These are phyloP conservation scores for Zaprionus africanus DNA, from an alignment of 1,140 invertebrate genomes.

Conservation along the genomic window DNA sequence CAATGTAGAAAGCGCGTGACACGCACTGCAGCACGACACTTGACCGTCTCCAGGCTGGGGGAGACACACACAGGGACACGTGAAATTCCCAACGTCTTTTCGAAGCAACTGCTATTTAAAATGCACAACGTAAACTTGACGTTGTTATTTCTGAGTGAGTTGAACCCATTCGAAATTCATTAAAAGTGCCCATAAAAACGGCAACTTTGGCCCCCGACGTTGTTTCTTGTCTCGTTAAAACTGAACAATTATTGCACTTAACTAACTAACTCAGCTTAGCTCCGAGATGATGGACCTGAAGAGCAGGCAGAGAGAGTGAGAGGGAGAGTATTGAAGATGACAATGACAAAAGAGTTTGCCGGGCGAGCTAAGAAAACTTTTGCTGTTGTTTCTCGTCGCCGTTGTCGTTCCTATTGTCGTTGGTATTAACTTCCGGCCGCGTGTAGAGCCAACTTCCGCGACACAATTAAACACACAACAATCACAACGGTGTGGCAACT, in stretches of 20 bases:
- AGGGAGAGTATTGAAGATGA: constrained; percentile 4
- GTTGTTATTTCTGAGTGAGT: constrained; percentile 34
- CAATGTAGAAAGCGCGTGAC: background rate
- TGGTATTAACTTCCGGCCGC: constrained; percentile 61
- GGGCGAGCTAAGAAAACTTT: constrained; percentile 64
- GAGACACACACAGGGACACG: background rate
- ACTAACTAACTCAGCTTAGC: constrained; percentile 45
- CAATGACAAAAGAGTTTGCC: constrained; percentile 59
- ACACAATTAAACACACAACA: constrained; percentile 71
- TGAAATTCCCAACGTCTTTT: constrained; percentile 8
- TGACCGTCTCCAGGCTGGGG: background rate
- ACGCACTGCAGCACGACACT: background rate
- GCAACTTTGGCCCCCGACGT: constrained; percentile 59
- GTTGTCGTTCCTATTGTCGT: constrained; percentile 11
- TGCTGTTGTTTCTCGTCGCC: constrained; percentile 6
- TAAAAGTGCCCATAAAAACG: constrained; percentile 61
- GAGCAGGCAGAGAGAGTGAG: background rate
- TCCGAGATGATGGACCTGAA: constrained; percentile 61
- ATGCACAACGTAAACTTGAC: constrained; percentile 56
- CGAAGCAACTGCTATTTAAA: constrained; percentile 51
- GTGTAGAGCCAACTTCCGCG: constrained; percentile 70
- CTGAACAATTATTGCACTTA: constrained; percentile 72
- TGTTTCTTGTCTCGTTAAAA: constrained; percentile 43
- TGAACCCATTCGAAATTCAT: constrained; percentile 71
- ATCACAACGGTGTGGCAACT: constrained; percentile 36